phyloP scores from a whole-genome alignment of 2,113 vertebrate genomes.

The Aplodontia rufa region DNA sequence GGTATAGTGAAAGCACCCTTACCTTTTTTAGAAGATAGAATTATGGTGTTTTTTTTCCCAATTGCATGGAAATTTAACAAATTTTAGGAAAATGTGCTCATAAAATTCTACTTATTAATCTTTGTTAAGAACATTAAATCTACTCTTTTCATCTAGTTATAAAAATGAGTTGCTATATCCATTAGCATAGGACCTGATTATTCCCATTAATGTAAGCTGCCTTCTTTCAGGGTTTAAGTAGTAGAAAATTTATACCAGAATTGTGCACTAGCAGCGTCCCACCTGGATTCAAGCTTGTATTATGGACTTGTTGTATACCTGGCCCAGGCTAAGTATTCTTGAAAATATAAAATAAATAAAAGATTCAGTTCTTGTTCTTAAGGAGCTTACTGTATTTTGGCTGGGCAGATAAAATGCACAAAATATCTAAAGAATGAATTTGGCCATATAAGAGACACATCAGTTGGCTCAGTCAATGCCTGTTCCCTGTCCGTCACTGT shows the following conservation, averaged over 20 bases:
- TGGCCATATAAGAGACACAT: neutral
- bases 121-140: neutral
- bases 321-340: neutral
- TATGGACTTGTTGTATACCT: neutral
- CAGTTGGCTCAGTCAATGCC: neutral
- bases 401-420: neutral
- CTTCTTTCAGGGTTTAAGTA: neutral
- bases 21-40: slow-evolving; percentile 37
- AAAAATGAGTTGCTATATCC: neutral
- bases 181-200: neutral
- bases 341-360: slow-evolving; percentile 45
- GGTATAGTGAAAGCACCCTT: slow-evolving; percentile 29
- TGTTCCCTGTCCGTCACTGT: neutral
- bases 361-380: slow-evolving; percentile 23
- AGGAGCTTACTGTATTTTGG: neutral
- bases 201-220: neutral
- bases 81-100: slow-evolving; percentile 47
- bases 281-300: neutral
- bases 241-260: neutral
- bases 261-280: neutral
- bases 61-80: slow-evolving; percentile 46
- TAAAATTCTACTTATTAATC: slow-evolving; percentile 51
- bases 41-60: slow-evolving; percentile 26
- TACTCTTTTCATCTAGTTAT: neutral
- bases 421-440: slow-evolving; percentile 29